phyloP scores from a whole-genome alignment of 2,888 invertebrate genomes.

The Hypena proboscidalis region DNA sequence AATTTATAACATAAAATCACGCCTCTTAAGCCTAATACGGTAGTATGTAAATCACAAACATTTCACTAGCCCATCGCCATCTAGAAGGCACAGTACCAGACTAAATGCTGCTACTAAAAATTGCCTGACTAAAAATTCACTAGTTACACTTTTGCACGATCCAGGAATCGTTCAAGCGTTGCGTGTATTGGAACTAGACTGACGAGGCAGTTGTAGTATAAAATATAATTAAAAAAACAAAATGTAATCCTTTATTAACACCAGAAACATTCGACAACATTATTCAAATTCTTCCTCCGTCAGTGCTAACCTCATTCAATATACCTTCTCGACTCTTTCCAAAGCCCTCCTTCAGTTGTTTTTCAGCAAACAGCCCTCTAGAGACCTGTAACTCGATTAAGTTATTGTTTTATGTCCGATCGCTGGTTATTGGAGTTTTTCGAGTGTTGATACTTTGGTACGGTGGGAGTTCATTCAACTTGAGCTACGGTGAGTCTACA shows the following conservation, averaged over 20 bases:
- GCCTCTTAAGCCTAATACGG: too few relatives aligned
- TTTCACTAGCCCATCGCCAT: too few relatives aligned
- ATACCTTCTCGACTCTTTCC: conserved; percentile 14
- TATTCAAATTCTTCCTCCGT: conserved; percentile 27
- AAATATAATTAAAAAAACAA: too few relatives aligned
- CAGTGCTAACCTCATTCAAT: conserved; percentile 24
- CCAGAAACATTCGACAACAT: conserved; percentile 3
- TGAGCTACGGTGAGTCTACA: background rate
- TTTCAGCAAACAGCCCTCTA: conserved; percentile 37
- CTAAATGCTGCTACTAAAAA: too few relatives aligned
- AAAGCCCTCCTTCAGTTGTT: conserved; percentile 45
- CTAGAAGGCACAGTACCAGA: too few relatives aligned
- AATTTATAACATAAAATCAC: too few relatives aligned
- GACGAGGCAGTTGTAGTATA: too few relatives aligned
- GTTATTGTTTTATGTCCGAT: conserved; percentile 53
- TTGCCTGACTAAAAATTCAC: too few relatives aligned
- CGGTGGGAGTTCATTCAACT: conserved; percentile 9
- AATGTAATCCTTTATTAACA: background rate
- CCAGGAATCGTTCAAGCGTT: too few relatives aligned
- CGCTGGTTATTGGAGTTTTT: conserved; percentile 26
- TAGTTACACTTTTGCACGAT: too few relatives aligned
- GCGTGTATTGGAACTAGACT: too few relatives aligned
- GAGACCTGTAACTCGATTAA: conserved; percentile 54
- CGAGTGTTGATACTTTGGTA: conserved; percentile 5
- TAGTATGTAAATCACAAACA: too few relatives aligned